Evolutionary conservation across 1,140 invertebrate genomes (phyloP), one percentile per base, ranked within the genome.

Genomic region (Chlorops oryzae): DNA sequence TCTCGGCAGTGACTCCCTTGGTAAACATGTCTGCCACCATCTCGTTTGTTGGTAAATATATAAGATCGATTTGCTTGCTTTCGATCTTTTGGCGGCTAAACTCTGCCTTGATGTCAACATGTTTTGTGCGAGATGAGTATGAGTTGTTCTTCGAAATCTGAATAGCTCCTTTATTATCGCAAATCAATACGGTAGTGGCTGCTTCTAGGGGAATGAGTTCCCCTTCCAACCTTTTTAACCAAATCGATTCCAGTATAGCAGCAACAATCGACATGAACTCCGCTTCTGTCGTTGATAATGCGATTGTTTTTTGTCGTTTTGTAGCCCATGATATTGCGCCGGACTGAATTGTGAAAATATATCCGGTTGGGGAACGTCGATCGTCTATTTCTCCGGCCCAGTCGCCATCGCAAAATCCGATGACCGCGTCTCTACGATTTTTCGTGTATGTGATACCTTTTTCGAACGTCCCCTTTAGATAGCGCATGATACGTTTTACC

Each of bases 401-500:
- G 23, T 59, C 58, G 5, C 55, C 39, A 50, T 59, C 55, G 23
- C 47, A 52, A 46, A 42, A 59, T 3, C 28, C 50, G 25, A 51
- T 22, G 25, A 55, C 15, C 6, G 45, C 21, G n/a, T 45, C 18
- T 3, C 21, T 20, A n/a, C 12, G 15, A 12, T 46, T 17, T 38
- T 23, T 45, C n/a, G 10, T 15, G 23, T 50, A 46, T 21, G 12
- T n/a, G n/a, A 48, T 21, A 18, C 18, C 24, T 12, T 47, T 24
- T 13, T 47, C 21, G 3, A 34, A 10, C 25, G 72, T 74, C 38
- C 58, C 63, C 40, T 70, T 65, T 9, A 75, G 48, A 54, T 74
- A 74, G 2, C 59, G 24, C 12, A 73, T 44, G 2, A 75, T 54
- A 28, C 62, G 50, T 47, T 72, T 72, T 3, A 56, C 61, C 18